Base-by-base conservation (phyloP, 2,888 invertebrate species). In the Agrochola macilenta region DNA sequence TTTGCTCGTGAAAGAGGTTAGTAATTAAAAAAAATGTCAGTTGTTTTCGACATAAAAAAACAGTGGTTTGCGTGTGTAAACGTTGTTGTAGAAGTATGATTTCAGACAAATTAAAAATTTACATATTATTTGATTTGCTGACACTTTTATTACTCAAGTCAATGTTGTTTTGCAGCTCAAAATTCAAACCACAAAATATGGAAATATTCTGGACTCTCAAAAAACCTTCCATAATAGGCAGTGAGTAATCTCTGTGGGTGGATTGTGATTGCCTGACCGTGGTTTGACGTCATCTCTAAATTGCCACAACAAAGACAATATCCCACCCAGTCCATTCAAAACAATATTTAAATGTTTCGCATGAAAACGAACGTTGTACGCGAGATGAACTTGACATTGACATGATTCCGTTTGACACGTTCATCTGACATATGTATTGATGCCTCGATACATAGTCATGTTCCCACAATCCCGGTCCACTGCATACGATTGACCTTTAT, bases 361-460 rank as follows among this genome's bases (percentile, higher is more conserved):
- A 83, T 86, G 83, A 83, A 83, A 84, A 60, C 72, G 83, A 70
- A 71, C 76, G 64, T 69, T 49, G 57, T 68, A 82, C 57, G 73
- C 54, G 52, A 61, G 35, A 66, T 88, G 88, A 82, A 88, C 92
- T 91, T 91, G 94, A 94, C 93, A 94, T 93, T 94, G 93, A 92
- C 92, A 92, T 89, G 88, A 86, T 89, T 90, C 79, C 84, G 88
- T 85, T 79, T 85, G 86, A 86, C 89, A 85, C 89, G 87, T 83
- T 72, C 71, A 77, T 84, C 79, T 89, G 91, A 91, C 84, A 58
- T 60, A 65, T 61, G 73, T 87, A 81, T 85, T 76, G 68, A 81
- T 77, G 60, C 54, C 71, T 84, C 74, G 78, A 88, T 90, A 87
- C 84, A 85, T 88, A 90, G 83, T 87, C 87, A 81, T 85, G 84